These are phyloP conservation scores for Eumerus sabulonum DNA, from an alignment of 2,888 invertebrate species.

Conservation along the genomic window DNA sequence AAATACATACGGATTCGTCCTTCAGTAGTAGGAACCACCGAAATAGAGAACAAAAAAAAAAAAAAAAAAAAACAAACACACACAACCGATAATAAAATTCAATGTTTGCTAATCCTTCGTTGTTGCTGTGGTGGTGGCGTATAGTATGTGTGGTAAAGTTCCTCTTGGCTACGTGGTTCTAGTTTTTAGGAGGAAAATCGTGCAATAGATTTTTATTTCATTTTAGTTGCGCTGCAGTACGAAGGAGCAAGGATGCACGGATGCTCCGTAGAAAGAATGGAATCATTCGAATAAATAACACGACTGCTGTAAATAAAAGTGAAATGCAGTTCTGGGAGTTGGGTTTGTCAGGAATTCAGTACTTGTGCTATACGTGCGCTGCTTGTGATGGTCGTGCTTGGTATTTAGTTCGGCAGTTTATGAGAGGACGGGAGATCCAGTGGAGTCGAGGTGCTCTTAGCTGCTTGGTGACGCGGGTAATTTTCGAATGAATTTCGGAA, in stretches of 20 bases:
- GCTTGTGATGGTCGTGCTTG: constrained; percentile 13
- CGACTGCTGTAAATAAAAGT: constrained; percentile 63
- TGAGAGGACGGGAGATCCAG: constrained; percentile 50
- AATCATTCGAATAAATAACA: constrained; percentile 65
- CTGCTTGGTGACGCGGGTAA: constrained; percentile 63
- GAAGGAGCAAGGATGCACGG: constrained; percentile 48
- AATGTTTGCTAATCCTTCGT: constrained; percentile 62
- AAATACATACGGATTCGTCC: constrained; percentile 27
- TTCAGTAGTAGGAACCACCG: constrained; percentile 4
- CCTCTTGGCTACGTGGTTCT: constrained; percentile 1
- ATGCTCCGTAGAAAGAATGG: constrained; percentile 24
- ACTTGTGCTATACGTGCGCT: constrained; percentile 20
- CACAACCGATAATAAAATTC: constrained; percentile 66
- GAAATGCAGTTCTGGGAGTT: constrained; percentile 25
- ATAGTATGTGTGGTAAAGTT: no score
- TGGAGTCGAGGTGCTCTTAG: background rate
- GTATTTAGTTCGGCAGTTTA: constrained; percentile 41
- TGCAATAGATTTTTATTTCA: constrained; percentile 63
- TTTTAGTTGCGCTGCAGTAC: constrained; percentile 3
- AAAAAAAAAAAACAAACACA: constrained; percentile 33
- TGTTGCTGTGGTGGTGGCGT: background rate
- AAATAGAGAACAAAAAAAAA: background rate
- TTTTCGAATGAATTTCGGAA: constrained; percentile 65
- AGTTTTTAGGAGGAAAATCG: constrained; percentile 29
- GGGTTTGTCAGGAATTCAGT: background rate